Percentiles rank a stretch among this genome's conserved stretches.
phyloP scores from a whole-genome alignment of 2,797 vertebrate genomes.

The Micropoecilia bifurca region DNA sequence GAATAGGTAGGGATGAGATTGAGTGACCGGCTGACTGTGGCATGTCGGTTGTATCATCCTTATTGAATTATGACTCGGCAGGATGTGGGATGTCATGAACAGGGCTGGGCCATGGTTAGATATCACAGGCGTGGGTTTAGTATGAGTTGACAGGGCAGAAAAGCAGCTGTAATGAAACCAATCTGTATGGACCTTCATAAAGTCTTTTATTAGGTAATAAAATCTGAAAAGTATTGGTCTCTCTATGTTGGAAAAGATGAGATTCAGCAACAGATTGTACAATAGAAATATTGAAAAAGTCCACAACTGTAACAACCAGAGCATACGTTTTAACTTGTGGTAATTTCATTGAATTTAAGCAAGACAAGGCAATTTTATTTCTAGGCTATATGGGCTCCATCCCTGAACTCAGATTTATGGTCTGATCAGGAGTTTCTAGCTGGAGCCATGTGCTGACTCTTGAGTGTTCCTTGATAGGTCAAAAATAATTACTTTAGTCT shows the following conservation, averaged over 20 bases:
- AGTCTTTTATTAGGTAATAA: slow-evolving; percentile 47
- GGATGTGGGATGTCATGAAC: slow-evolving; percentile 67
- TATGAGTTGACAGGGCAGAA: slow-evolving; percentile 37
- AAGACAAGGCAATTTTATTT: background rate
- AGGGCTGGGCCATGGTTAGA: slow-evolving; percentile 25
- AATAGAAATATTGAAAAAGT: background rate
- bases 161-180: slow-evolving; percentile 59
- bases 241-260: slow-evolving; percentile 44
- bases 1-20: slow-evolving; percentile 54
- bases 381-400: background rate
- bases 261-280: slow-evolving; percentile 11
- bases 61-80: slow-evolving; percentile 76
- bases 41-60: slow-evolving; percentile 58
- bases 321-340: background rate
- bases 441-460: too few relatives aligned
- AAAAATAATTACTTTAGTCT: too few relatives aligned
- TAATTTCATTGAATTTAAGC: too few relatives aligned
- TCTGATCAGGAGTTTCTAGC: too few relatives aligned
- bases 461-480: too few relatives aligned
- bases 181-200: slow-evolving; percentile 59
- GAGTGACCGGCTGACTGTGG: slow-evolving; percentile 64
- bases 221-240: slow-evolving; percentile 48
- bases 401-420: too few relatives aligned
- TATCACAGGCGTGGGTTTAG: slow-evolving; percentile 23
- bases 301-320: background rate